phyloP scores from a whole-genome alignment of 2,888 invertebrate genomes.

The Epicampocera succincta region DNA sequence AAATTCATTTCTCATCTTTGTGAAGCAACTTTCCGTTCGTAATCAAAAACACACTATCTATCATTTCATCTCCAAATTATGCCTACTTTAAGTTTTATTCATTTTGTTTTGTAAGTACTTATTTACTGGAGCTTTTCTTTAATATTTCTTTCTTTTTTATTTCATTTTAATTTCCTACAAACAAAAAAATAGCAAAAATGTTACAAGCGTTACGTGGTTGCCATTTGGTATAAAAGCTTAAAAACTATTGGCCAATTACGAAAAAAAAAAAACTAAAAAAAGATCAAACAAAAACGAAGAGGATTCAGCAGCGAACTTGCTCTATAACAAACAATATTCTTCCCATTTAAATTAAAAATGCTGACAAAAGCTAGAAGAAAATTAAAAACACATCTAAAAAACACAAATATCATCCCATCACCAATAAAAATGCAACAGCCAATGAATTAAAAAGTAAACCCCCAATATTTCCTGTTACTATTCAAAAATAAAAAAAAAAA shows the following conservation, averaged over 20 bases:
- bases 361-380: constrained; percentile 29
- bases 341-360: constrained; percentile 25
- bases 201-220: constrained; percentile 73
- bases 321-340: neutral
- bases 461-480: constrained; percentile 25
- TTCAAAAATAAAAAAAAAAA: neutral
- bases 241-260: constrained; percentile 54
- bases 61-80: neutral
- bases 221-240: constrained; percentile 73
- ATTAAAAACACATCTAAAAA: constrained; percentile 12
- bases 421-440: constrained; percentile 52
- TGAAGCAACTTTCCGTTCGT: no score
- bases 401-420: constrained; percentile 30
- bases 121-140: constrained; percentile 29
- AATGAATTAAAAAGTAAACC: constrained; percentile 19
- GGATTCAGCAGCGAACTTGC: constrained; percentile 54
- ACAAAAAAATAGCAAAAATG: constrained; percentile 71
- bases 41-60: neutral
- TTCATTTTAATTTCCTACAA: constrained; percentile 42
- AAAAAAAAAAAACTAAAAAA: constrained; percentile 7
- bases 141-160: constrained; percentile 19
- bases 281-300: constrained; percentile 3
- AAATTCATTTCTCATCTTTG: no score
- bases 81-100: constrained; percentile 15
- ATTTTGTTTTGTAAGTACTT: neutral